Conservation (phyloP, 2,797 vertebrate species). For the Lacerta viridis region DNA sequence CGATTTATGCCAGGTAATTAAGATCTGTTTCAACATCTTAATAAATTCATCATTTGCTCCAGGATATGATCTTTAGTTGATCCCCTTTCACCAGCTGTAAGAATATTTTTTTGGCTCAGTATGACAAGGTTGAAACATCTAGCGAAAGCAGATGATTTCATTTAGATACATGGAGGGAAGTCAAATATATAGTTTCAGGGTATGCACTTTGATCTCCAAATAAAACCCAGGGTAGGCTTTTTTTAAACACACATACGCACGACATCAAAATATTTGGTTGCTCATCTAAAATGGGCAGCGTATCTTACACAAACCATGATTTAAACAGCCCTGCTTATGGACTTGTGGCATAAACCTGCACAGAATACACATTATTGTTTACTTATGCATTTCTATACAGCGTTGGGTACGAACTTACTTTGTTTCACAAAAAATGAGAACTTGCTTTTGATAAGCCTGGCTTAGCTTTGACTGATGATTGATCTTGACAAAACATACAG, state of each 20-base stretch:
- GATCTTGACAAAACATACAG: constrained; percentile 1
- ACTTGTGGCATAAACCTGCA: neutral
- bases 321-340: constrained; percentile 14
- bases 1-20: constrained; percentile 9
- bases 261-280: constrained; percentile 1
- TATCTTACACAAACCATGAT: neutral
- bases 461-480: constrained; percentile 36
- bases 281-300: constrained; percentile 10
- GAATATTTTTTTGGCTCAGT: constrained; percentile 24
- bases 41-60: constrained; percentile 25
- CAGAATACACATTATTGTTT: neutral
- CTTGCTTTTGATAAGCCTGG: neutral
- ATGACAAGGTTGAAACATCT: constrained; percentile 9
- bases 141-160: constrained; percentile 40
- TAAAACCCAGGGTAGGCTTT: neutral
- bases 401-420: neutral
- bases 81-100: constrained; percentile 35
- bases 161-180: constrained; percentile 22
- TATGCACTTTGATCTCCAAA: constrained; percentile 49
- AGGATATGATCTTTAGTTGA: neutral
- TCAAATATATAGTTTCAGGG: constrained; percentile 16
- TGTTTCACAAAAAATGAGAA: neutral
- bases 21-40: constrained; percentile 35
- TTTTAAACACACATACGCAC: neutral
- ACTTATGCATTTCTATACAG: constrained; percentile 15